Conservation (phyloP, 92 coral and sea anemone genomes). For the Meandrina meandrites region DNA sequence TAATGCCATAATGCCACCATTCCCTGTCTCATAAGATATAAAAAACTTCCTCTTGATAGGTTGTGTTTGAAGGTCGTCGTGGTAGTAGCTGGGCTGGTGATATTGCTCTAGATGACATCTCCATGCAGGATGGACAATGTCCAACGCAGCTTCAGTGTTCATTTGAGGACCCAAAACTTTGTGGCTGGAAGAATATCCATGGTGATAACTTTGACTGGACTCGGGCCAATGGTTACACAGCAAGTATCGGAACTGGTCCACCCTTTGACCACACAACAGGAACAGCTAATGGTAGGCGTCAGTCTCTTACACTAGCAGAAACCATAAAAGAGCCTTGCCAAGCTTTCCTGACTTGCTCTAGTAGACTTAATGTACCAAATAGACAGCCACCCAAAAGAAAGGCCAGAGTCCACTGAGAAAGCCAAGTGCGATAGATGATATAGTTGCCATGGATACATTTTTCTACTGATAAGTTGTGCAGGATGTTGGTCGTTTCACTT, state of each 20-base stretch:
- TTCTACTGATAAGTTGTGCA: no score
- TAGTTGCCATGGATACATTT: neutral
- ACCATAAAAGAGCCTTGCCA: neutral
- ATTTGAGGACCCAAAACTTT: slow-evolving; percentile 76
- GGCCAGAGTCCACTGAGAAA: neutral
- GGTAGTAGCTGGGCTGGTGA: slow-evolving; percentile 92
- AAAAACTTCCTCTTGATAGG: slow-evolving; percentile 32
- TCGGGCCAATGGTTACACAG: slow-evolving; percentile 84
- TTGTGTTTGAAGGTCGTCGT: slow-evolving; percentile 90
- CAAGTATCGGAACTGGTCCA: slow-evolving; percentile 92
- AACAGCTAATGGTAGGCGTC: slow-evolving; percentile 70
- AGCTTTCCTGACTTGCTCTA: neutral
- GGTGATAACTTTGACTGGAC: slow-evolving; percentile 99
- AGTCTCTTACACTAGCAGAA: neutral
- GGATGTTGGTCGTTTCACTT: no score
- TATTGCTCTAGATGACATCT: slow-evolving; percentile 87
- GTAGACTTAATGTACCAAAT: neutral
- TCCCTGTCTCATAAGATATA: neutral
- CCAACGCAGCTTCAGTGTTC: slow-evolving; percentile 84
- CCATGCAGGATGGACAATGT: slow-evolving; percentile 82
- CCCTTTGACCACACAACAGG: slow-evolving; percentile 84
- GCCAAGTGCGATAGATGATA: neutral
- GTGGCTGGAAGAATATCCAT: slow-evolving; percentile 88
- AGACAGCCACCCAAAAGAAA: neutral
- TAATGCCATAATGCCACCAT: no score